phyloP scores from a whole-genome alignment of 2,888 invertebrate species.

The Xanthorhoe spadicearia region DNA sequence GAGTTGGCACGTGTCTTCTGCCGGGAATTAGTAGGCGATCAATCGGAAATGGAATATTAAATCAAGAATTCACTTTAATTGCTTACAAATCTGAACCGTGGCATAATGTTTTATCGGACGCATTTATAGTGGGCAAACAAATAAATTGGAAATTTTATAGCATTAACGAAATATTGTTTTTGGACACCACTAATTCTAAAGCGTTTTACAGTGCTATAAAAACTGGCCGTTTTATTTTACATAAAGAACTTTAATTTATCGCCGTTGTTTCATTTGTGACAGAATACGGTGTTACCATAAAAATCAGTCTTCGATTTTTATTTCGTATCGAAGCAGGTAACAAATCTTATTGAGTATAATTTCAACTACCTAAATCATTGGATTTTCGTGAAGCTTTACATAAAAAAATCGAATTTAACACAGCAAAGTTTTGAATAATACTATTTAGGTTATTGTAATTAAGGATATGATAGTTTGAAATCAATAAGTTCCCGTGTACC shows the following conservation, averaged over 20 bases:
- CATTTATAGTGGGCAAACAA: slow-evolving; percentile 49
- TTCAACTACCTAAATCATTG: slow-evolving; percentile 49
- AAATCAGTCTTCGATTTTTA: slow-evolving; percentile 59
- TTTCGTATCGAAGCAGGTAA: slow-evolving; percentile 56
- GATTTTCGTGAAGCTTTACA: slow-evolving; percentile 46
- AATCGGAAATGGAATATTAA: slow-evolving; percentile 14
- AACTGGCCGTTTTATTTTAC: slow-evolving; percentile 66
- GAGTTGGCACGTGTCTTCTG: slow-evolving; percentile 46
- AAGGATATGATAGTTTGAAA: slow-evolving; percentile 58
- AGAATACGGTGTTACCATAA: slow-evolving; percentile 61
- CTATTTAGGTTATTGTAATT: slow-evolving; percentile 45
- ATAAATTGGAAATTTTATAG: slow-evolving; percentile 62
- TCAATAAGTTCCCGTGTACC: slow-evolving; percentile 43
- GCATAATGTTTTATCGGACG: slow-evolving; percentile 30
- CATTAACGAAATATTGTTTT: slow-evolving; percentile 66
- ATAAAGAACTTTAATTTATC: slow-evolving; percentile 72
- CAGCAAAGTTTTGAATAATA: slow-evolving; percentile 43
- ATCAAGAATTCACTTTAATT: slow-evolving; percentile 22
- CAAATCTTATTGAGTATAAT: slow-evolving; percentile 52
- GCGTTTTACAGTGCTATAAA: slow-evolving; percentile 69
- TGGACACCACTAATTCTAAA: slow-evolving; percentile 62
- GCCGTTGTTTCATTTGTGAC: slow-evolving; percentile 69
- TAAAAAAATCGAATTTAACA: slow-evolving; percentile 51
- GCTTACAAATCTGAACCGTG: slow-evolving; percentile 30
- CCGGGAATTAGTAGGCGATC: slow-evolving; percentile 6